Conservation (phyloP, 2,797 vertebrate genomes). For the Discoglossus pictus region DNA sequence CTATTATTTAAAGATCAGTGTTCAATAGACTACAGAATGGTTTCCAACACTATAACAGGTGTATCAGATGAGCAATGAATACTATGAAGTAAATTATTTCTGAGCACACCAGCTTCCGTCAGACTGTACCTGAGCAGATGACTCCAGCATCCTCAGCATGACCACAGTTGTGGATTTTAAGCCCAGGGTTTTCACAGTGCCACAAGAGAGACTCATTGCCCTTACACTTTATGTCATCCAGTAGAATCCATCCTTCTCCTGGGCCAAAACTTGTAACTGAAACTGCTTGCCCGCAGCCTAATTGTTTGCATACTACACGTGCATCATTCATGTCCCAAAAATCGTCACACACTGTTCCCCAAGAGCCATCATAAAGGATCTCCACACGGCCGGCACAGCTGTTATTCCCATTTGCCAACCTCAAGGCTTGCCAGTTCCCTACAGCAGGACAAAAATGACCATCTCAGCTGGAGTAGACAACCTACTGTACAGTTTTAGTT, state of each 20-base stretch:
- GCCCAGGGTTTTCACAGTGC: slow-evolving; percentile 68
- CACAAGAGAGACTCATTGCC: slow-evolving; percentile 66
- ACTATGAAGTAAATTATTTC: too few relatives aligned
- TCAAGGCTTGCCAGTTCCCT: background rate
- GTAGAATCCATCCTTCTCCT: background rate
- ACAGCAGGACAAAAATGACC: too few relatives aligned
- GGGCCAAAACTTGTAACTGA: slow-evolving; percentile 2
- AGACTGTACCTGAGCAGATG: slow-evolving; percentile 50
- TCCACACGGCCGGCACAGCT: slow-evolving; percentile 8
- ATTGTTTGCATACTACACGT: slow-evolving; percentile 24
- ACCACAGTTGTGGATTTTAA: slow-evolving; percentile 75
- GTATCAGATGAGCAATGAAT: too few relatives aligned
- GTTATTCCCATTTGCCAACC: slow-evolving; percentile 6
- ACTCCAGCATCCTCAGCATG: slow-evolving; percentile 71
- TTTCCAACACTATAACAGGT: too few relatives aligned
- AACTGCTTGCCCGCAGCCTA: slow-evolving; percentile 19
- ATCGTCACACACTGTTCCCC: slow-evolving; percentile 24
- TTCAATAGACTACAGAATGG: too few relatives aligned
- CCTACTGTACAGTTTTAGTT: too few relatives aligned
- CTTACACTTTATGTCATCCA: slow-evolving; percentile 16
- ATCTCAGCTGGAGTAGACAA: too few relatives aligned
- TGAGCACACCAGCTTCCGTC: too few relatives aligned
- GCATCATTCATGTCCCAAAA: slow-evolving; percentile 26
- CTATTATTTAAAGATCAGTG: too few relatives aligned
- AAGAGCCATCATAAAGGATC: slow-evolving; percentile 7